Evolutionary conservation across 2,113 vertebrate genomes (phyloP).

Genomic region (Rhinichthys klamathensis): DNA sequence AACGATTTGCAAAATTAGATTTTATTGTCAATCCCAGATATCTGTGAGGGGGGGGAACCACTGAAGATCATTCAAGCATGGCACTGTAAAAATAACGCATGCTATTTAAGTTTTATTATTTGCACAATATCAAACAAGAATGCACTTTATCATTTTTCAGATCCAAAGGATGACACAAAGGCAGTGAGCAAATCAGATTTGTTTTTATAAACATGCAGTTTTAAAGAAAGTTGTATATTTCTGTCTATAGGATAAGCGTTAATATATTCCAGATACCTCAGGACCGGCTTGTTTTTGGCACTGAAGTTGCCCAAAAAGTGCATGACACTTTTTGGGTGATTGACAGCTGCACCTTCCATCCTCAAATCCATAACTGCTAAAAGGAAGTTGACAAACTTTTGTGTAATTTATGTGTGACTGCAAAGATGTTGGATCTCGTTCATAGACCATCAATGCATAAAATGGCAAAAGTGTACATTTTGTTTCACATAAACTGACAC

Average conservation of each 20-base stretch:
- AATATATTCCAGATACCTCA: conserved; percentile 6
- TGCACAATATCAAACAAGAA: conserved; percentile 56
- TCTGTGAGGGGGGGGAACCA: neutral
- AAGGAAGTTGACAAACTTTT: neutral
- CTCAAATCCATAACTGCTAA: neutral
- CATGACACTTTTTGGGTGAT: neutral
- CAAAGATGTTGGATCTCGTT: neutral
- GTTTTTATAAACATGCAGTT: conserved; percentile 9
- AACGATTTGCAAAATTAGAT: neutral
- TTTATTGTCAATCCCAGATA: neutral
- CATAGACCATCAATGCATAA: neutral
- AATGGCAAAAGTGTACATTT: conserved; percentile 21
- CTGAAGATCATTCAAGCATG: conserved; percentile 13
- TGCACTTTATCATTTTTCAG: conserved; percentile 61
- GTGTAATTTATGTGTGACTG: neutral
- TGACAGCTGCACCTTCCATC: neutral
- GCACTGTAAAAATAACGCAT: conserved; percentile 36
- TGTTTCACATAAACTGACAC: conserved; percentile 55
- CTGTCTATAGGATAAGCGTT: neutral
- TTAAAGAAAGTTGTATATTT: conserved; percentile 5
- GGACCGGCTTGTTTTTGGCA: conserved; percentile 21
- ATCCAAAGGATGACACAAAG: conserved; percentile 43
- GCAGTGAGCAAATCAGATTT: neutral
- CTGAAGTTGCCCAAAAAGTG: neutral
- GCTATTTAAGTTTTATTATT: conserved; percentile 38